A percentile compares a stretch with the other conserved stretches of the same genome.
Conservation (phyloP, 2,888 invertebrate species). For the Trachelus tabidus region DNA sequence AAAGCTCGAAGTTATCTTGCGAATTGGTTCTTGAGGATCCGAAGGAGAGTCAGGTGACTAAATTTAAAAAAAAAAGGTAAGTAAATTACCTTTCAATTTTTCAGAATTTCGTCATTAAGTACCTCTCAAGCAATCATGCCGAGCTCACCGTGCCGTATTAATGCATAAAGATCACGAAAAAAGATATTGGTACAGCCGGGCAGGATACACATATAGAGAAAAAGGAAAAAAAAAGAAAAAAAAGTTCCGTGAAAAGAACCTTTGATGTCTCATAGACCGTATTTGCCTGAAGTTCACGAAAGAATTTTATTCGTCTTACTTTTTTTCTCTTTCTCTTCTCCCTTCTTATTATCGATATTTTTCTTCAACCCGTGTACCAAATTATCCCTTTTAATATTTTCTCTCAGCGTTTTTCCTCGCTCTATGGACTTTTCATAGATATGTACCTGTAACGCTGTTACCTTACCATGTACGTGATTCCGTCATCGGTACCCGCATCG, state of each 20-base stretch:
- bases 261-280: neutral
- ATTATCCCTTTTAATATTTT: neutral
- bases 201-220: neutral
- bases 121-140: neutral
- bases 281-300: neutral
- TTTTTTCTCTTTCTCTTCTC: too few relatives aligned
- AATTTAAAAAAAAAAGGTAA: conserved; percentile 17
- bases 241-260: neutral
- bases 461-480: conserved; percentile 88
- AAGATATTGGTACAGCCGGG: neutral
- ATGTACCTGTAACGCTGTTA: neutral
- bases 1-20: conserved; percentile 88
- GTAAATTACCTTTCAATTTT: neutral
- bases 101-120: neutral
- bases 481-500: conserved; percentile 96
- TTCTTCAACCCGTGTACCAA: too few relatives aligned
- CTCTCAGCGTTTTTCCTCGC: conserved; percentile 23
- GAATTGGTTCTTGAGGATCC: conserved; percentile 84
- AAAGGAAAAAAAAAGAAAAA: neutral
- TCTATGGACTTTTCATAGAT: neutral
- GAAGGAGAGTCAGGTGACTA: conserved; percentile 85
- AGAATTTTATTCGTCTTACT: neutral
- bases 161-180: neutral
- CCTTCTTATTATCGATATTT: too few relatives aligned
- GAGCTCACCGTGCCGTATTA: neutral